These are phyloP conservation scores for Chydorus sphaericus DNA, from an alignment of 2,888 invertebrate genomes.

Conservation along the genomic window DNA sequence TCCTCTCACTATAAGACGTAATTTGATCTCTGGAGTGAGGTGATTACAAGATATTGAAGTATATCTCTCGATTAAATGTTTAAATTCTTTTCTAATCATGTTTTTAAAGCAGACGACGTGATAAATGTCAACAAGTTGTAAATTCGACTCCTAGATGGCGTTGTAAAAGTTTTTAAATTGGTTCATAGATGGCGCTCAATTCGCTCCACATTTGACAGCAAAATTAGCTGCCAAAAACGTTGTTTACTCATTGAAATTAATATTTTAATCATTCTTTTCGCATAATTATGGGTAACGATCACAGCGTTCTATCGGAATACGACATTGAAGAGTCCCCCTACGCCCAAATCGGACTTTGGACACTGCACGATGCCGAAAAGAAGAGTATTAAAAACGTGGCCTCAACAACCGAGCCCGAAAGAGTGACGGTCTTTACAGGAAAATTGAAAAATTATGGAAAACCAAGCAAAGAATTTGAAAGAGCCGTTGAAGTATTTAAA, in stretches of 20 bases:
- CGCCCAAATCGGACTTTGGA: neutral
- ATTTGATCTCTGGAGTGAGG: slow-evolving; percentile 46
- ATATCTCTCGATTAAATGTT: slow-evolving; percentile 19
- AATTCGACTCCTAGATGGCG: too few relatives aligned
- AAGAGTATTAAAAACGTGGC: too few relatives aligned
- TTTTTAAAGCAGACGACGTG: too few relatives aligned
- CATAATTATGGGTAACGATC: slow-evolving; percentile 12
- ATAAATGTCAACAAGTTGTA: too few relatives aligned
- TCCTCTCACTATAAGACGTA: slow-evolving; percentile 44
- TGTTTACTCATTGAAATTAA: too few relatives aligned
- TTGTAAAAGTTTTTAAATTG: too few relatives aligned
- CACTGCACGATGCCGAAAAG: neutral
- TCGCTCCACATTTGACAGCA: too few relatives aligned
- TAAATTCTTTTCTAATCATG: too few relatives aligned
- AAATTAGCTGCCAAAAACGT: too few relatives aligned
- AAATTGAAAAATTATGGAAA: slow-evolving; percentile 1
- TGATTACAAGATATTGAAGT: slow-evolving; percentile 33
- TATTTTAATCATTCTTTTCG: too few relatives aligned
- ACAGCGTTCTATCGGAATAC: neutral
- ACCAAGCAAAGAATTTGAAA: neutral
- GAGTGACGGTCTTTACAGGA: neutral
- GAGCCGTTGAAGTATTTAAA: neutral
- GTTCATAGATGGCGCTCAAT: too few relatives aligned
- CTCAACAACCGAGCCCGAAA: neutral
- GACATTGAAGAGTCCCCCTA: neutral